These are phyloP conservation scores for Drosophila sulfurigaster DNA, from an alignment of 1,140 invertebrate genomes.

Conservation along the genomic window DNA sequence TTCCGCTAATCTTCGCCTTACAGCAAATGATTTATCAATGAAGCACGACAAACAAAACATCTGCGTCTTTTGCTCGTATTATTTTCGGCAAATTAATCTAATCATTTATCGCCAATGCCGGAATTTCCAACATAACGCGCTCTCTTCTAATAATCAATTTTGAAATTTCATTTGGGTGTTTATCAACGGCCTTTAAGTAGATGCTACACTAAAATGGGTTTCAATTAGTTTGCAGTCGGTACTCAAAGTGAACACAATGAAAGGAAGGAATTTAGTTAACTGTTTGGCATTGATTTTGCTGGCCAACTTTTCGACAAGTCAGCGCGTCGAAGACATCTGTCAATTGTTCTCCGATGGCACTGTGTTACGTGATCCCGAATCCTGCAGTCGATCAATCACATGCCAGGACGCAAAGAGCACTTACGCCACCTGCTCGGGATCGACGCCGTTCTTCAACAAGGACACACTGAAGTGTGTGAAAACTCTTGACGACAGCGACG, in stretches of 20 bases:
- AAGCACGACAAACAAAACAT: constrained; percentile 14
- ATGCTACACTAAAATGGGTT: neutral
- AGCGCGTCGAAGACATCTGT: constrained; percentile 61
- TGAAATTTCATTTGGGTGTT: constrained; percentile 24
- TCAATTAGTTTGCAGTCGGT: constrained; percentile 17
- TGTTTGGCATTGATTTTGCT: constrained; percentile 22
- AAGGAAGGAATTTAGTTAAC: neutral
- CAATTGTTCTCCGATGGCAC: constrained; percentile 58
- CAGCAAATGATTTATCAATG: constrained; percentile 36
- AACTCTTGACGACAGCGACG: constrained; percentile 13
- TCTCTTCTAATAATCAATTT: constrained; percentile 20
- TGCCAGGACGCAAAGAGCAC: constrained; percentile 48
- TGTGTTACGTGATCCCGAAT: constrained; percentile 63
- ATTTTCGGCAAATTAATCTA: constrained; percentile 33
- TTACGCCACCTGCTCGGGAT: constrained; percentile 48
- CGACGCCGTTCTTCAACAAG: constrained; percentile 68
- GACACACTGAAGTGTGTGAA: constrained; percentile 56
- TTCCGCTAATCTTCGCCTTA: neutral
- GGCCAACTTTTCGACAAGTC: neutral
- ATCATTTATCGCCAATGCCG: constrained; percentile 24
- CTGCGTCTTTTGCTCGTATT: constrained; percentile 10
- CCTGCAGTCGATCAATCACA: constrained; percentile 65
- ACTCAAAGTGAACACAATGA: constrained; percentile 23
- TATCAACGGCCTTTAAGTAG: constrained; percentile 23
- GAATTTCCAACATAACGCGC: constrained; percentile 14